Evolutionary conservation across 2,888 invertebrate genomes (phyloP), one percentile per base, ranked within the genome.

Genomic region (Periphyllus acericola): DNA sequence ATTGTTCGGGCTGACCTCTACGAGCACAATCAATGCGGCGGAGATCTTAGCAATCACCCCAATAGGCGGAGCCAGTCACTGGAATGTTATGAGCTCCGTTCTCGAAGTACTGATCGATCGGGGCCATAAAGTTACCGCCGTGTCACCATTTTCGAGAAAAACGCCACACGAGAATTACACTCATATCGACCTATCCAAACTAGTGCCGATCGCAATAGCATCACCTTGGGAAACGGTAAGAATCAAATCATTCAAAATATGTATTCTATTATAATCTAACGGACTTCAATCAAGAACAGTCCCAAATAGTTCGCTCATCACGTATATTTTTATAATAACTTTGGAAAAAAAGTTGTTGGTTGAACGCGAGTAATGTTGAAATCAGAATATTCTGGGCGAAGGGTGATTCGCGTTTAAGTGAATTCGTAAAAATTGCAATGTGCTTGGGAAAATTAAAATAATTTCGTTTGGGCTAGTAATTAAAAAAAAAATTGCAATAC

Each of bases 71-170:
- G 72, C 86, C 36, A 87, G 86, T 29, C 86, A 87, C 29, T 87
- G 86, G 86, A 87, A 87, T 52, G 60, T 87, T 5, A 87, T 87
- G 86, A 87, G 86, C 60, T 87, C 86, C 19, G 80, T 87, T 1
- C 86, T 87, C 3, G 86, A 87, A 74, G 80, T 80, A 5, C 60
- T 87, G 21, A 14, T 87, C n/a, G 71, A 79, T 40, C 55, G 86
- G 5, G 86, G 86, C 1, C 86, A 87, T n/a, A 80, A 74, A 8
- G 60, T 87, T n/a, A 87, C 86, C 6, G 74, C 81, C 21, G 86
- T 81, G 19, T 25, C 86, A 1, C 55, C 86, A 14, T 87, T 87
- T 32, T 19, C 32, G 14, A 80, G 80, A 11, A 87, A 87, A 29
- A 87, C 6, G 19, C 80, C 86, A 5, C 86, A 87, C 32, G 86